Evolutionary conservation across 2,113 vertebrate genomes (phyloP), one percentile per base, ranked within the genome.

Genomic region (Indicator indicator): DNA sequence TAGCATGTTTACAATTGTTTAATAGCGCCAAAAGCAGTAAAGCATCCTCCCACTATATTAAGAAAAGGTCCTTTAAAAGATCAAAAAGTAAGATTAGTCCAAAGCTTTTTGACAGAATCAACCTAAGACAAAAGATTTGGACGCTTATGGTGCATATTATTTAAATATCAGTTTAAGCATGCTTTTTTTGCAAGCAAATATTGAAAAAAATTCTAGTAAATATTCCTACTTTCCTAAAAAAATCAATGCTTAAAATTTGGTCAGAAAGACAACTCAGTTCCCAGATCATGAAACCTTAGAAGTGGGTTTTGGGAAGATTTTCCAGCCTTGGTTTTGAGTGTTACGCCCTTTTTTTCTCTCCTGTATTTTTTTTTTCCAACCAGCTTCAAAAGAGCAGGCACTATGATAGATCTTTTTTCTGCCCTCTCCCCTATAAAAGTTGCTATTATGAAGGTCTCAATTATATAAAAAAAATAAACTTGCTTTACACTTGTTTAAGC

Each of bases 21-120:
- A 79, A 79, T 72, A 52, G 83, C 70, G 93, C 76, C 71, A 83
- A 89, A 95, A 71, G 23, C 83, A 94, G 91, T 70, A 50, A 77
- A 79, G 40, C 69, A 75, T 82, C 67, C 79, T 96, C 54, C 48
- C 32, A 38, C 82, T 84, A 8, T 62, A 88, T 58, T 88, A 93
- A 89, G 55, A 92, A 95, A 96, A 96, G 79, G 94, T 84, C 79
- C 46, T 91, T 84, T 77, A 78, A 50, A 78, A 88, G 85, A 88
- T 84, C 36, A 83, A 93, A 93, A 94, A 94, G 23, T 44, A 93
- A 90, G 48, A 46, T 96, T 74, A 71, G 58, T 86, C 72, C 19
- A 48, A 83, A 92, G 32, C 30, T 46, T 63, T n/a, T 38, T 69
- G 63, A 84, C 44, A 65, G 24, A 69, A 72, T 88, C 77, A 89